phyloP scores from a whole-genome alignment of 2,888 invertebrate species.

The Ischnura elegans region DNA sequence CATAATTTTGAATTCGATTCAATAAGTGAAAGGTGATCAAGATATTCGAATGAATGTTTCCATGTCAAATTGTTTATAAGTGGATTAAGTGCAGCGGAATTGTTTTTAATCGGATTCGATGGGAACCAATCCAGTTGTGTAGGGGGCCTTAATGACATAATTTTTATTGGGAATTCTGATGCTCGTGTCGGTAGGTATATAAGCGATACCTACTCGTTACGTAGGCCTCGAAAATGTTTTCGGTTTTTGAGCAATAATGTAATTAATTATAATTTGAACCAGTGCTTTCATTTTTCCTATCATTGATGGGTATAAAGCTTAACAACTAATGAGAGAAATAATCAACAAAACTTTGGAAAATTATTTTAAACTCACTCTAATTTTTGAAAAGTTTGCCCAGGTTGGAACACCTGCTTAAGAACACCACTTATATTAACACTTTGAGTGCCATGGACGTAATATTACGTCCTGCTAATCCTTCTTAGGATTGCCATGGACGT shows the following conservation, averaged over 20 bases:
- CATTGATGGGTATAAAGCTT: neutral
- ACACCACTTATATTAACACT: too few relatives aligned
- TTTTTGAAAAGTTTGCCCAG: too few relatives aligned
- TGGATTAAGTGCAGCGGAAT: neutral
- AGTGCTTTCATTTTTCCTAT: neutral
- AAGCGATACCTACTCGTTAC: neutral
- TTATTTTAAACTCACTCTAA: too few relatives aligned
- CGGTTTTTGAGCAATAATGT: neutral
- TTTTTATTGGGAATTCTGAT: neutral
- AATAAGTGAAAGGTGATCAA: slow-evolving; percentile 4
- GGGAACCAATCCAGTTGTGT: neutral
- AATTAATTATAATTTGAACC: neutral
- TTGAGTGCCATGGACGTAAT: too few relatives aligned
- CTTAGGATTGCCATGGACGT: too few relatives aligned
- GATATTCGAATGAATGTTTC: neutral
- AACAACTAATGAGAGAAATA: too few relatives aligned
- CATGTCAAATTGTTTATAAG: slow-evolving; percentile 20
- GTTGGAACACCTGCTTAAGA: too few relatives aligned
- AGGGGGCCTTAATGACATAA: neutral
- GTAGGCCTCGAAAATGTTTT: neutral
- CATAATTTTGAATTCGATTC: neutral
- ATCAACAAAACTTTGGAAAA: too few relatives aligned
- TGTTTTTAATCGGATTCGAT: slow-evolving; percentile 22
- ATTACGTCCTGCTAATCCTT: too few relatives aligned
- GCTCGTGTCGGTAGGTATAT: neutral